phyloP scores from a whole-genome alignment of 2,113 vertebrate species.

The Lycaon pictus region DNA sequence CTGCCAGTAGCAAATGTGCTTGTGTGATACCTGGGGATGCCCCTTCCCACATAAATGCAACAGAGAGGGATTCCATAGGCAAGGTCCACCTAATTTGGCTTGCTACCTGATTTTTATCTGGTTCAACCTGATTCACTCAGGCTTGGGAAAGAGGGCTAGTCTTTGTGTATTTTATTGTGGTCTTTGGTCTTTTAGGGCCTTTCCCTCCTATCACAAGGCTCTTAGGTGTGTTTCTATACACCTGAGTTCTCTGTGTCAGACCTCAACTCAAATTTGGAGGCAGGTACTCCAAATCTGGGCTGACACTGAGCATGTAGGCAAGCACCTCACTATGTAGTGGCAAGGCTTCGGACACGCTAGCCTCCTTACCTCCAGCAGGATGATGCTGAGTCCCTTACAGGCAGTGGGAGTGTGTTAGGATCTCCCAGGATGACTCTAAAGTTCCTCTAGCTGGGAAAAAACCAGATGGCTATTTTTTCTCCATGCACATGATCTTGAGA shows the following conservation, averaged over 20 bases:
- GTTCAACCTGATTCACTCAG: slow-evolving; percentile 43
- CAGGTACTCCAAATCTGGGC: not conserved
- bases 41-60: not conserved
- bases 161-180: not conserved
- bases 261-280: not conserved
- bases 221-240: not conserved
- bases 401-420: not conserved
- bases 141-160: not conserved
- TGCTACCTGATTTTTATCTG: not conserved
- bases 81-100: not conserved
- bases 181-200: not conserved
- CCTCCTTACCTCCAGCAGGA: not conserved
- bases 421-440: not conserved
- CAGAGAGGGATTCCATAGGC: not conserved
- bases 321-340: accelerated
- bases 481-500: not conserved
- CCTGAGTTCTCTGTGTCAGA: not conserved
- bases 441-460: not conserved
- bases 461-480: not conserved
- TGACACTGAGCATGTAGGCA: accelerated
- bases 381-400: not conserved
- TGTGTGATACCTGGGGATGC: not conserved
- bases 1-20: not conserved
- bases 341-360: accelerated
- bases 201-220: not conserved